Conservation (phyloP, 2,113 vertebrate genomes). For the Podilymbus podiceps region DNA sequence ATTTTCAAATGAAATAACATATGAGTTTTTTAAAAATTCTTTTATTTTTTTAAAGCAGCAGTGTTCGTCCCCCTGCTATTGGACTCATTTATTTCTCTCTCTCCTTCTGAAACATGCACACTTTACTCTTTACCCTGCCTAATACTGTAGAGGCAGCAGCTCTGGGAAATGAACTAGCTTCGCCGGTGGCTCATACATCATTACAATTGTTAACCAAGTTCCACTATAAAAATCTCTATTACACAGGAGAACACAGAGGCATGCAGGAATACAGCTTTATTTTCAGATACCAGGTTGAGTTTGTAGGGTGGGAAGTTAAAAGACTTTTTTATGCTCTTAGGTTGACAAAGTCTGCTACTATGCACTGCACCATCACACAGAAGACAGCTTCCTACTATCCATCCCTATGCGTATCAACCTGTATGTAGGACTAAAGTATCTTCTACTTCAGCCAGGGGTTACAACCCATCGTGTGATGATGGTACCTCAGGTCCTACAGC, state of each 20-base stretch:
- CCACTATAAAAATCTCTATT: conserved; percentile 53
- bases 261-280: conserved; percentile 30
- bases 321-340: neutral
- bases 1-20: neutral
- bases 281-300: conserved; percentile 28
- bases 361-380: neutral
- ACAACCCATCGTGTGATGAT: neutral
- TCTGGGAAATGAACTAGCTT: conserved; percentile 58
- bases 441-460: neutral
- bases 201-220: conserved; percentile 60
- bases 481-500: neutral
- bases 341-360: neutral
- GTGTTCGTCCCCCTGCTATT: neutral
- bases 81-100: conserved; percentile 14
- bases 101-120: conserved; percentile 10
- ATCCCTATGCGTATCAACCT: neutral
- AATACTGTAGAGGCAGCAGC: conserved; percentile 52
- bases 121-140: conserved; percentile 37
- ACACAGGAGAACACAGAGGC: conserved; percentile 21
- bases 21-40: rapidly evolving
- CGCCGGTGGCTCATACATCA: conserved; percentile 30
- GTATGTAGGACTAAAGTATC: neutral
- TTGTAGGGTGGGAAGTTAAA: conserved; percentile 23
- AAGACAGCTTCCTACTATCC: neutral
- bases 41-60: neutral